Evolutionary conservation across 2,888 invertebrate species (phyloP), one percentile per base, ranked within the genome.

Genomic region (Xylota sylvarum): DNA sequence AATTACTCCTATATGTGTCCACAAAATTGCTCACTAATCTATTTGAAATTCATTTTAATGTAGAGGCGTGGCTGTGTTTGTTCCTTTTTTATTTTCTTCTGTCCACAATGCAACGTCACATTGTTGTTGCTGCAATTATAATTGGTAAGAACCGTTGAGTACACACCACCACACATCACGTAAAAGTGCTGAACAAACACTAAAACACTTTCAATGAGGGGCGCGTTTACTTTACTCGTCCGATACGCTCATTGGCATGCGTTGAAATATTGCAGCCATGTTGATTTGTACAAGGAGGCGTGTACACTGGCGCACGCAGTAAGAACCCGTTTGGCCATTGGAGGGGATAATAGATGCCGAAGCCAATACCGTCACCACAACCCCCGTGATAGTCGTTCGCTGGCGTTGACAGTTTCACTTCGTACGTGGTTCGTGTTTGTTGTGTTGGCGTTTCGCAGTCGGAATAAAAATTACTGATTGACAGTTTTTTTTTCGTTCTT

Each of bases 21-120:
- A 32, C 73, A 60, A 80, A 86, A 86, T 86, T 86, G 81, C 86
- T 82, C 77, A 17, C 77, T 86, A 86, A 86, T 86, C 77, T 86
- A 86, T 82, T 82, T 73, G 86, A 86, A 86, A 78, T 82, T 86
- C 86, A 82, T 86, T 86, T 86, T 86, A 86, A 86, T 86, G 82
- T 50, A 69, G 77, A 64, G 86, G 86, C 86, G 86, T 73, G 77
- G 32, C 69, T 43, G 77, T 78, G 56, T 74, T 62, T 50, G 19
- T 50, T 50, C 9, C 23, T 23, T 1, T 43, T n/a, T 19, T 48
- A 7, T 48, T 19, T 3, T 81, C 52, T 76, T 64, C 43, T 58
- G 10, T 40, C 30, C 30, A 19, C 37, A 64, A 37, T 32, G 60
- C 10, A 40, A 19, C 64, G 32, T 48, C 32, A 1, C 56, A 2